Evolutionary conservation across 1,140 invertebrate genomes (phyloP).

Genomic region (Helicoverpa armigera): DNA sequence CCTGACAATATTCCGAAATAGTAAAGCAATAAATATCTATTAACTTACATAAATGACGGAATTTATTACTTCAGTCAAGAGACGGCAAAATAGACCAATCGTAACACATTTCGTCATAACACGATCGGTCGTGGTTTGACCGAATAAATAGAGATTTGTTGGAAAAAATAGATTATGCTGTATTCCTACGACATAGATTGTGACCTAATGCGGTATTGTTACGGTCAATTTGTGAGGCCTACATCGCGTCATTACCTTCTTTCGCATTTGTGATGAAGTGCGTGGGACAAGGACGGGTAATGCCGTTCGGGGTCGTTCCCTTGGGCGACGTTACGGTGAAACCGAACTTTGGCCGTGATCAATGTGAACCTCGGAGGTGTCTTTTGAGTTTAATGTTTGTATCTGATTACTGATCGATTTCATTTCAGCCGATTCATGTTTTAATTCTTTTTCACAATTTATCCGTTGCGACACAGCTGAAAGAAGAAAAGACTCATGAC

Average conservation of each 20-base stretch:
- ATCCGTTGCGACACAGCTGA: not conserved
- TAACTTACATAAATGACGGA: constrained; percentile 45
- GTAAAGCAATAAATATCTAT: constrained; percentile 50
- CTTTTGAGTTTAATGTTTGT: constrained; percentile 67
- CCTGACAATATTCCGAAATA: constrained; percentile 39
- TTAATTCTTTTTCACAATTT: constrained; percentile 23
- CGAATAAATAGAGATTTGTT: constrained; percentile 58
- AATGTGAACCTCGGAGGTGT: constrained; percentile 71
- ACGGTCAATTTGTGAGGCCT: constrained; percentile 65
- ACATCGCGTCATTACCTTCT: constrained; percentile 60
- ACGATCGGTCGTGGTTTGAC: constrained; percentile 47
- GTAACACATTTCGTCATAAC: constrained; percentile 50
- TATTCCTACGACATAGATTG: constrained; percentile 61
- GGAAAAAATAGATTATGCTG: constrained; percentile 57
- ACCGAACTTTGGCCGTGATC: constrained; percentile 76
- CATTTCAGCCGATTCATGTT: constrained; percentile 27
- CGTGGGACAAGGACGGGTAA: constrained; percentile 64
- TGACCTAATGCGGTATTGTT: constrained; percentile 69
- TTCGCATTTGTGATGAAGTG: constrained; percentile 56
- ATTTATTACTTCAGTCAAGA: constrained; percentile 47
- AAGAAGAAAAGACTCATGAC: not conserved
- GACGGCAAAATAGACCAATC: constrained; percentile 48
- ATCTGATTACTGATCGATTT: constrained; percentile 62
- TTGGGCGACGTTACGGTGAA: constrained; percentile 72
- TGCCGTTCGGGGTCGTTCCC: constrained; percentile 62